Evolutionary conservation across 1,140 invertebrate species (phyloP).

Genomic region (Calosoma granatense): DNA sequence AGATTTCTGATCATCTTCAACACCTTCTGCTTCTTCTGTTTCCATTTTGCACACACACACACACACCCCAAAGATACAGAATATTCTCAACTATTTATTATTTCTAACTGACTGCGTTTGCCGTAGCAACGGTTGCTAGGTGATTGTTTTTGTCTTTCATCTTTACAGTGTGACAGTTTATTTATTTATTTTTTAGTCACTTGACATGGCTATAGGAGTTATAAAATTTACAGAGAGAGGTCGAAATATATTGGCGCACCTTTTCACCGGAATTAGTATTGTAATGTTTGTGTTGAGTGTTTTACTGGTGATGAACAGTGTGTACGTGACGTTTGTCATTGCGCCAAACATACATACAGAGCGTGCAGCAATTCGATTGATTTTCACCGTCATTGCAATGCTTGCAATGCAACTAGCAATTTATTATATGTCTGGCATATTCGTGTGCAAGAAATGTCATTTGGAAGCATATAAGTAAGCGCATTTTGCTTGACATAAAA

Average conservation of each 20-base stretch:
- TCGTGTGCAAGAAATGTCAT: slow-evolving; percentile 28
- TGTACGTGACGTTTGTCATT: slow-evolving; percentile 25
- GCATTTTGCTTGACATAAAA: neutral
- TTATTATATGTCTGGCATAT: slow-evolving; percentile 28
- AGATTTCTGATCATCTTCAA: neutral
- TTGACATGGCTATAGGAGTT: neutral
- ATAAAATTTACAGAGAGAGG: neutral
- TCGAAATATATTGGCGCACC: neutral
- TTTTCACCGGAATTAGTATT: neutral
- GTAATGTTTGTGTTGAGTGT: neutral
- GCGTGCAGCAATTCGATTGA: slow-evolving; percentile 29
- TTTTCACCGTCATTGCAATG: slow-evolving; percentile 27
- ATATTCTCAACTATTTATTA: neutral
- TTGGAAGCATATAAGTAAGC: slow-evolving; percentile 28
- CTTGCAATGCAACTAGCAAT: slow-evolving; percentile 27
- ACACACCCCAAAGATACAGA: too few species aligned
- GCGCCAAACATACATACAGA: slow-evolving; percentile 28
- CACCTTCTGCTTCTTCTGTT: neutral
- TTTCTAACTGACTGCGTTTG: neutral
- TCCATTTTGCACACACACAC: neutral
- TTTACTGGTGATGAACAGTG: neutral
- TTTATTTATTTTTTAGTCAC: neutral
- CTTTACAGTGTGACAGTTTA: too few species aligned
- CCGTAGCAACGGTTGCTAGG: neutral
- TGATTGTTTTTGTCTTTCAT: neutral